A percentile compares a stretch with the other conserved stretches of the same genome.
phyloP scores from a whole-genome alignment of 2,888 invertebrate species.

The Drosophila recens region DNA sequence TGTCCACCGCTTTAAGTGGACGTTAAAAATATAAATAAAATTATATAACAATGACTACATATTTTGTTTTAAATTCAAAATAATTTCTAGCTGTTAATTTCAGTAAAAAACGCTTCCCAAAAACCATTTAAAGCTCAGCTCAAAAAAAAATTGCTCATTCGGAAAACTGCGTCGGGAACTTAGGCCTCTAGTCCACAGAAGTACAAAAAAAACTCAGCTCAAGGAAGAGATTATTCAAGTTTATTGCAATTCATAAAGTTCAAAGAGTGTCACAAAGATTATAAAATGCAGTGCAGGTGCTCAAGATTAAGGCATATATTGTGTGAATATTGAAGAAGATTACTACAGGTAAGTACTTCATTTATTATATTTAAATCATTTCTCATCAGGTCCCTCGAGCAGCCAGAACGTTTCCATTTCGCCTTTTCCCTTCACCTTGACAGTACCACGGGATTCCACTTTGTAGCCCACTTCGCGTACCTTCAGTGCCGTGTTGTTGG shows the following conservation, averaged over 20 bases:
- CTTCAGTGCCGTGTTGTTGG: constrained; percentile 89
- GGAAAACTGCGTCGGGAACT: no score
- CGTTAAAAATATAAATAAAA: no score
- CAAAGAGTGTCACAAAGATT: constrained; percentile 17
- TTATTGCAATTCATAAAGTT: constrained; percentile 36
- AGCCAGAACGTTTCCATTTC: constrained; percentile 95
- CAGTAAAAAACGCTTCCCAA: background rate
- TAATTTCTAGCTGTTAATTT: background rate
- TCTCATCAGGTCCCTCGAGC: constrained; percentile 86
- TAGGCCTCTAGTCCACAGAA: no score
- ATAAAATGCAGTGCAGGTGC: constrained; percentile 40
- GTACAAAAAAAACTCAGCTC: background rate
- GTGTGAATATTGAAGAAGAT: background rate
- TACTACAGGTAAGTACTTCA: background rate
- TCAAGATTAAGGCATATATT: constrained; percentile 16
- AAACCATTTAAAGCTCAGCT: background rate
- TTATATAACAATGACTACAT: no score
- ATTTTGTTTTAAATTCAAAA: background rate
- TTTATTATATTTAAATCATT: constrained; percentile 8
- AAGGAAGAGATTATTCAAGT: constrained; percentile 26
- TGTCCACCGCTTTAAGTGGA: no score
- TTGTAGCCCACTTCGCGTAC: constrained; percentile 89
- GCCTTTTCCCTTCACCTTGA: constrained; percentile 95
- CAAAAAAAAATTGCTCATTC: no score
- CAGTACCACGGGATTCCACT: constrained; percentile 90